Evolutionary conservation across 2,797 vertebrate species (phyloP).

Genomic region (Passerculus sandwichensis): DNA sequence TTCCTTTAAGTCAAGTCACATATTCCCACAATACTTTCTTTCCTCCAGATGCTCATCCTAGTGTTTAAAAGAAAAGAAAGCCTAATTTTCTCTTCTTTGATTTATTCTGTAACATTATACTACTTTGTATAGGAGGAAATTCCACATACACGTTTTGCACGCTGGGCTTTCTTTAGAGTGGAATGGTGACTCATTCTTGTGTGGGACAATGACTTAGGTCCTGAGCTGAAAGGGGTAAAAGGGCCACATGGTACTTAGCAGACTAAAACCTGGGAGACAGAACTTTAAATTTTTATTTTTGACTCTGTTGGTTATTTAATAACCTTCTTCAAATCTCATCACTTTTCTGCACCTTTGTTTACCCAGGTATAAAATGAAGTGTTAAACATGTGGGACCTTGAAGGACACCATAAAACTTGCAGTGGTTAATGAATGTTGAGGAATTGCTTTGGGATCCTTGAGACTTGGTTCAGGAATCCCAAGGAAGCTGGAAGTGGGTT

Average conservation of each 20-base stretch:
- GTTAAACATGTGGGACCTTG: background rate
- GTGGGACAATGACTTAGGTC: constrained; percentile 3
- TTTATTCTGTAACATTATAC: constrained; percentile 41
- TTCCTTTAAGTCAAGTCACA: background rate
- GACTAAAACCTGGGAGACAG: background rate
- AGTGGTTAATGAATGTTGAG: background rate
- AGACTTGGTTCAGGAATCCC: background rate
- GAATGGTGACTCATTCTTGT: constrained; percentile 30
- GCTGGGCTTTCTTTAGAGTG: background rate
- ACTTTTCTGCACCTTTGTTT: constrained; percentile 21
- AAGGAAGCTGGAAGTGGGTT: background rate
- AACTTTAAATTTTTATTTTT: background rate
- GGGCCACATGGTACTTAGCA: background rate
- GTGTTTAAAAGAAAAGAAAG: constrained; percentile 32
- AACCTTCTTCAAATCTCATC: background rate
- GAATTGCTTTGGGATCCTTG: background rate
- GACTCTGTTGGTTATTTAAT: background rate
- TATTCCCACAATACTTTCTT: constrained; percentile 15
- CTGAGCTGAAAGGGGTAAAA: constrained; percentile 3
- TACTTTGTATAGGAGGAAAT: constrained; percentile 64
- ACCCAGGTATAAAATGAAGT: background rate
- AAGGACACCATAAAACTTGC: background rate
- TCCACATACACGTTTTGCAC: background rate
- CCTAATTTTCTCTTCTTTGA: constrained; percentile 1
- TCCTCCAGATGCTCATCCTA: constrained; percentile 28